These are phyloP conservation scores for Arremon aurantiirostris DNA, from an alignment of 2,797 vertebrate genomes.

Conservation along the genomic window DNA sequence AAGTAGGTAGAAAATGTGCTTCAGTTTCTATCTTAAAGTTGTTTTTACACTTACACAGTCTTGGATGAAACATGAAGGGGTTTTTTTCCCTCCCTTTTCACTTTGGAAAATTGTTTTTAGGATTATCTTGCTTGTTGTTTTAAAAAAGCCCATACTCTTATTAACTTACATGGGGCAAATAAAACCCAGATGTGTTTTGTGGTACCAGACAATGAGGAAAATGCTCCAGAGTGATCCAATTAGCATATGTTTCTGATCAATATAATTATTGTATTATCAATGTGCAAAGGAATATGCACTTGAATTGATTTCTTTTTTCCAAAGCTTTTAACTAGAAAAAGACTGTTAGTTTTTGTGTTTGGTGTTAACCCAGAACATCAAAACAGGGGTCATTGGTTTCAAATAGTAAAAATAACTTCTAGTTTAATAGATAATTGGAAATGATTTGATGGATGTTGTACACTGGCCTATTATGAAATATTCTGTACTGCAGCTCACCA, in stretches of 20 bases:
- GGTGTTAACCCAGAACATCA: constrained; percentile 3
- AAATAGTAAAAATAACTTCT: neutral
- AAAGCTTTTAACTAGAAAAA: constrained; percentile 47
- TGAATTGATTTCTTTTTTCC: constrained; percentile 14
- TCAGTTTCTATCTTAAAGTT: neutral
- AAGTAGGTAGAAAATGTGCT: neutral
- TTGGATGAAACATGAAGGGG: neutral
- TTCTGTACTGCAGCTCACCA: neutral
- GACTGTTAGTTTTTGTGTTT: neutral
- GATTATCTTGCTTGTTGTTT: constrained; percentile 68
- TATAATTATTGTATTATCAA: constrained; percentile 67
- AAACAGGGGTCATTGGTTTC: neutral
- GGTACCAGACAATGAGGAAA: constrained; percentile 64
- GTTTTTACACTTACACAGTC: neutral
- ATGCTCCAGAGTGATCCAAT: constrained; percentile 54
- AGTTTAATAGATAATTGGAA: neutral
- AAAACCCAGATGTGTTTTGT: constrained; percentile 71
- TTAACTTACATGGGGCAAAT: constrained; percentile 73
- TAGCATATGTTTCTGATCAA: constrained; percentile 74
- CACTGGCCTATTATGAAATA: neutral
- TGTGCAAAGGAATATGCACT: constrained; percentile 43
- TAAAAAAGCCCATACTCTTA: constrained; percentile 31
- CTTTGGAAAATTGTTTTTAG: constrained; percentile 63
- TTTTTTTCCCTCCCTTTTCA: neutral
- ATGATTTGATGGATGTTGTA: neutral